These are phyloP conservation scores for Scortum barcoo DNA, from an alignment of 2,113 vertebrate genomes.

Conservation along the genomic window DNA sequence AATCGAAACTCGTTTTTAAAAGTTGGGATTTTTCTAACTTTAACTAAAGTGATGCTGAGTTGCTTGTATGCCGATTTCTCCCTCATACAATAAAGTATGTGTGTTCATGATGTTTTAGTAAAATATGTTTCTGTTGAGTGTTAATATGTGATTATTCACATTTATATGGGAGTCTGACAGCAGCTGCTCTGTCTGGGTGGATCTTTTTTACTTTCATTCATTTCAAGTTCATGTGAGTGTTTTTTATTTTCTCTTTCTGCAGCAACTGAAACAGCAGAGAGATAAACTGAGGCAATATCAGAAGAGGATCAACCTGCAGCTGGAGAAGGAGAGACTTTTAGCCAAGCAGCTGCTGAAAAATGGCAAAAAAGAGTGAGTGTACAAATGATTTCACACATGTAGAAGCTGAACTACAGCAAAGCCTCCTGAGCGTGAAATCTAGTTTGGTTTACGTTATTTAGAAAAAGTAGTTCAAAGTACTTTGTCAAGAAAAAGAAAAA, in stretches of 20 bases:
- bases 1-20: no score
- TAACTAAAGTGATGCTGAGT: background rate
- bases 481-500: no score
- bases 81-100: background rate
- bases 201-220: no score
- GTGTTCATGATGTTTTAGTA: background rate
- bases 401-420: no score
- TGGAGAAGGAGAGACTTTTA: slow-evolving; percentile 89
- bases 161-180: background rate
- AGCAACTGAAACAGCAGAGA: slow-evolving; percentile 98
- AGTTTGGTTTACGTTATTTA: no score
- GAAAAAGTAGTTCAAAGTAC: no score
- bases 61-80: background rate
- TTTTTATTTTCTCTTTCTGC: slow-evolving; percentile 7
- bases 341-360: slow-evolving; percentile 91
- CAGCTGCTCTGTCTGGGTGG: background rate
- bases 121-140: background rate
- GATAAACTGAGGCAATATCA: slow-evolving; percentile 95
- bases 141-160: background rate
- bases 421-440: no score
- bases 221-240: background rate
- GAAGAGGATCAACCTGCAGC: slow-evolving; percentile 87
- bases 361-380: slow-evolving; percentile 92
- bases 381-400: no score
- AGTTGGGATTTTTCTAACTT: background rate